A percentile compares a stretch with the other conserved stretches of the same genome.
These are phyloP conservation scores for Coregonus clupeaformis DNA, from an alignment of 2,113 vertebrate genomes.

Conservation along the genomic window DNA sequence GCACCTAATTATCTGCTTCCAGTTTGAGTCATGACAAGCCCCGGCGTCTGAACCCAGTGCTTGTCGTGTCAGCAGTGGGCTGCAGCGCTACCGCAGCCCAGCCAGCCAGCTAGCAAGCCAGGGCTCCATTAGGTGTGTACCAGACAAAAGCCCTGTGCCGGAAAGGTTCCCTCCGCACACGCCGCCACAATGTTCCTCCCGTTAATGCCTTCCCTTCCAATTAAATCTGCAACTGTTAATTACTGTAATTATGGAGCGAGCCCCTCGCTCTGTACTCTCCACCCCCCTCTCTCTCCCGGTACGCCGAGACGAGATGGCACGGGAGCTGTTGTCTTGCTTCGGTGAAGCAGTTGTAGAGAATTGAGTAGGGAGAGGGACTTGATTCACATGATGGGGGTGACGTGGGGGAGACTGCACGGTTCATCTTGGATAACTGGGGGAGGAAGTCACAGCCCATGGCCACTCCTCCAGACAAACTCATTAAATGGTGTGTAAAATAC, in stretches of 20 bases:
- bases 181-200: conserved; percentile 82
- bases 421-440: conserved; percentile 58
- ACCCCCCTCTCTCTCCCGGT: conserved; percentile 26
- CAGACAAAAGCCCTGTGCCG: conserved; percentile 76
- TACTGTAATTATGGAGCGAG: conserved; percentile 93
- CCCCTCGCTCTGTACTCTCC: conserved; percentile 53
- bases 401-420: conserved; percentile 59
- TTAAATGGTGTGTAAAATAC: conserved; percentile 69
- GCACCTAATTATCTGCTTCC: conserved; percentile 95
- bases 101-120: conserved; percentile 63
- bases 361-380: conserved; percentile 47
- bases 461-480: conserved; percentile 59
- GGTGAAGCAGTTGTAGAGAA: conserved; percentile 61
- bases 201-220: conserved; percentile 94
- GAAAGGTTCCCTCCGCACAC: conserved; percentile 74
- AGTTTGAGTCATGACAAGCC: conserved; percentile 94
- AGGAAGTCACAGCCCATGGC: conserved; percentile 60
- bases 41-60: conserved; percentile 85
- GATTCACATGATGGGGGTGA: conserved; percentile 60
- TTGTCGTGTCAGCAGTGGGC: conserved; percentile 81
- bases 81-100: conserved; percentile 57
- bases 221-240: conserved; percentile 99
- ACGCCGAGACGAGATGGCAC: conserved; percentile 57
- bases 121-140: conserved; percentile 69
- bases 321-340: conserved; percentile 70